These are phyloP conservation scores for Megaceryle alcyon DNA, from an alignment of 2,797 vertebrate species.

Conservation along the genomic window DNA sequence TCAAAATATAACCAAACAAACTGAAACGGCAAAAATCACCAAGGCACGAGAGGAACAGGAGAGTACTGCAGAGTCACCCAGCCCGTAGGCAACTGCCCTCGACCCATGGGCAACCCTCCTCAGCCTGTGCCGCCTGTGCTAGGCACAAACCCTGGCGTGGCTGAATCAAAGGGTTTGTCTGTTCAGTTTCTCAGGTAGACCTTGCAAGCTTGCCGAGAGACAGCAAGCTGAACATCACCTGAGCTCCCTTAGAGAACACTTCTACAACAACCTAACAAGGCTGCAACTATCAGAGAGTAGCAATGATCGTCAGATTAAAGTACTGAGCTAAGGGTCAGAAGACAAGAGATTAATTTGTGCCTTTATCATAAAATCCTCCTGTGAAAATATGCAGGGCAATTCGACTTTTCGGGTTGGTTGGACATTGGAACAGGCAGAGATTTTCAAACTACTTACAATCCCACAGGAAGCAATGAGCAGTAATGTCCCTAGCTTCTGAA, in stretches of 20 bases:
- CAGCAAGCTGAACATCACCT: background rate
- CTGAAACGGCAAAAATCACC: background rate
- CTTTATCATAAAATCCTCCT: background rate
- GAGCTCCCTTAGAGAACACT: background rate
- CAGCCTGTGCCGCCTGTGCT: background rate
- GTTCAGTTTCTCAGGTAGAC: background rate
- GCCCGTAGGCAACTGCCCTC: background rate
- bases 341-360: background rate
- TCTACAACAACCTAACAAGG: background rate
- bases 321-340: background rate
- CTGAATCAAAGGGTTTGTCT: too few relatives aligned
- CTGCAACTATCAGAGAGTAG: background rate
- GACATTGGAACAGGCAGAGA: background rate
- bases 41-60: accelerated
- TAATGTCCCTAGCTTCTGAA: background rate
- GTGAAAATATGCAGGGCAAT: background rate
- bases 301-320: background rate
- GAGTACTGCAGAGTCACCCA: background rate
- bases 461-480: background rate
- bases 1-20: background rate
- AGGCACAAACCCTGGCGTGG: accelerated
- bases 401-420: background rate
- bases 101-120: too few relatives aligned
- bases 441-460: background rate
- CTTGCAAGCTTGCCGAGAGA: background rate